Base-by-base conservation (phyloP, 2,113 vertebrate genomes). In the Callipepla californica region DNA sequence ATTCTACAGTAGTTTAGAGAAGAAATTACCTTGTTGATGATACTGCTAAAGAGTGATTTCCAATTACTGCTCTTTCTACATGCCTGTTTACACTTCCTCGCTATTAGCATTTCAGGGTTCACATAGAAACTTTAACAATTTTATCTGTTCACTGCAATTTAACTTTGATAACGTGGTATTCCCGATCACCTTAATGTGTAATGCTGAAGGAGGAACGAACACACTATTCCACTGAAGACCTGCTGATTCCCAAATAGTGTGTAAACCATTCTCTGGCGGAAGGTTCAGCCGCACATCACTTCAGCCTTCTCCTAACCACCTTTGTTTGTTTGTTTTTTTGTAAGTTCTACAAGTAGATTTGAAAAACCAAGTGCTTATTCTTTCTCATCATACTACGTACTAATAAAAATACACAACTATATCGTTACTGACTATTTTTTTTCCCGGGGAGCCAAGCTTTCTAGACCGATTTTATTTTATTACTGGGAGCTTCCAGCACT, bases 381-480 rank as follows among this genome's bases (percentile, higher is more conserved):
- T 73, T 73, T 20, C 30, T 87, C 36, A 62, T 55, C 50, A 32
- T 1, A 8, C 22, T 61, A 61, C 2, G 11, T 30, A 30, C n/a
- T 44, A 51, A 51, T 89, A 90, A 10, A 82, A 80, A 59, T 72
- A 57, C 3, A 16, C 40, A n/a, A 42, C 19, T 11, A 62, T 42
- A 44, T 7, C 11, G 13, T 51, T 79, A 69, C 28, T 30, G 15
- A 14, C 12, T 44, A 3, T 4, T 69, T 53, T 75, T 70, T 75
- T 74, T 51, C 38, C 38, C 66, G 19, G 5, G 66, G 34, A 70
- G 18, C 7, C 32, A 80, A 62, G 11, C 21, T 93, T 69, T 85
- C 55, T 74, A 0, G 0, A 81, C 50, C 62, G 0, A 32, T 30
- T 9, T 65, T 53, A 20, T 36, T 55, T 57, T 10, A 48, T 13